Conservation (phyloP, 2,888 invertebrate genomes). For the Dryomyza anilis region DNA sequence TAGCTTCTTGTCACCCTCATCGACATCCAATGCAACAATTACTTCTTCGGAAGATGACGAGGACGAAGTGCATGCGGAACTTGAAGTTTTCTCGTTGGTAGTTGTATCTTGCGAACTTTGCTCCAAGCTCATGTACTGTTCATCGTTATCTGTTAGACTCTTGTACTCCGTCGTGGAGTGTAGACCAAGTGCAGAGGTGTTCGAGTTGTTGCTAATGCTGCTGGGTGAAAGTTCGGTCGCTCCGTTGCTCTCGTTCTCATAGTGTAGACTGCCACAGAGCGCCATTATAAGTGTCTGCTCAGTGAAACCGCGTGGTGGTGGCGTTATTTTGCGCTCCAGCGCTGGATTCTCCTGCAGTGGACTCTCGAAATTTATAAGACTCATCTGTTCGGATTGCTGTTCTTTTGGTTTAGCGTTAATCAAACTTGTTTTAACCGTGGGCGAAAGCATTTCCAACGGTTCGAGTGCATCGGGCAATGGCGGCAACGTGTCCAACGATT, state of each 20-base stretch:
- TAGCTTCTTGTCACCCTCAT: constrained; percentile 46
- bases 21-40: constrained; percentile 16
- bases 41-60: constrained; percentile 50
- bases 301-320: constrained; percentile 48
- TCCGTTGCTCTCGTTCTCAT: constrained; percentile 47
- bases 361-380: constrained; percentile 59
- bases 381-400: constrained; percentile 39
- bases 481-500: constrained; percentile 44
- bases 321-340: constrained; percentile 34
- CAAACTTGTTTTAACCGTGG: constrained; percentile 1
- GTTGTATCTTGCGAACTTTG: constrained; percentile 40
- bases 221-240: constrained; percentile 34
- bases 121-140: constrained; percentile 45
- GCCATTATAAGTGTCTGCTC: constrained; percentile 57
- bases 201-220: constrained; percentile 29
- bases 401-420: background rate
- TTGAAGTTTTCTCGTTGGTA: constrained; percentile 42
- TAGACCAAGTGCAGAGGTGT: too few species aligned
- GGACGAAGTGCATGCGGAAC: constrained; percentile 41
- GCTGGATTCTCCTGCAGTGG: constrained; percentile 50
- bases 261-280: constrained; percentile 58
- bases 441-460: constrained; percentile 41
- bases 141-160: constrained; percentile 41
- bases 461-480: constrained; percentile 50
- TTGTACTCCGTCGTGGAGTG: constrained; percentile 41